phyloP scores from a whole-genome alignment of 2,113 vertebrate species.

The Ovibos moschatus region DNA sequence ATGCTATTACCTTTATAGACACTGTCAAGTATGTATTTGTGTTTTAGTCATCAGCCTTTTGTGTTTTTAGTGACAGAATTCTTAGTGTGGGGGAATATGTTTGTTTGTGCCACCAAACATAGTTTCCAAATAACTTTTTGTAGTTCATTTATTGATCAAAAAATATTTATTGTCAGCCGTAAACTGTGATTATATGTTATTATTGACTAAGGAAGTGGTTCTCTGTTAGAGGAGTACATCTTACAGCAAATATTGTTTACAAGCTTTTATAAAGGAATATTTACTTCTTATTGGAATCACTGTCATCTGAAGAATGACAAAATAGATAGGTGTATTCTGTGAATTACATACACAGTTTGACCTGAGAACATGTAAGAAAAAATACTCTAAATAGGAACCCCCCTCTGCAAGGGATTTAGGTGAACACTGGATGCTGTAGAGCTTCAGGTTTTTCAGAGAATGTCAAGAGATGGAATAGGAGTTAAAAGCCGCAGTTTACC shows the following conservation, averaged over 20 bases:
- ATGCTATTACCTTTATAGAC: neutral
- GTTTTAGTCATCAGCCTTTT: neutral
- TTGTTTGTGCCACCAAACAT: neutral
- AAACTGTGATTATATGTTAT: neutral
- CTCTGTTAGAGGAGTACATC: constrained; percentile 44
- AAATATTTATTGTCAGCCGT: neutral
- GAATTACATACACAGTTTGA: neutral
- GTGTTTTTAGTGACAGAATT: neutral
- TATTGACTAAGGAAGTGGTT: constrained; percentile 4
- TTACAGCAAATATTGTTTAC: neutral
- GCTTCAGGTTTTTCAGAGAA: neutral
- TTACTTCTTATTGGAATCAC: constrained; percentile 17
- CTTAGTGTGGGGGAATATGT: constrained; percentile 15
- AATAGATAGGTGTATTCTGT: constrained; percentile 28
- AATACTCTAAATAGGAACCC: neutral
- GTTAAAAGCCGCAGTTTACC: neutral
- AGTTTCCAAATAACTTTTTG: neutral
- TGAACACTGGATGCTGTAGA: neutral
- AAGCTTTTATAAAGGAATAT: constrained; percentile 14
- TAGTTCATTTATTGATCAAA: neutral
- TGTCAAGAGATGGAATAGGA: neutral
- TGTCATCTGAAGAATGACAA: neutral
- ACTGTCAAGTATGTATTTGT: neutral
- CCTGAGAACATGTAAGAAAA: neutral
- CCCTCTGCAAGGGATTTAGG: neutral